These are phyloP conservation scores for Euura saliciscinereae DNA, from an alignment of 1,140 invertebrate genomes.

Conservation along the genomic window DNA sequence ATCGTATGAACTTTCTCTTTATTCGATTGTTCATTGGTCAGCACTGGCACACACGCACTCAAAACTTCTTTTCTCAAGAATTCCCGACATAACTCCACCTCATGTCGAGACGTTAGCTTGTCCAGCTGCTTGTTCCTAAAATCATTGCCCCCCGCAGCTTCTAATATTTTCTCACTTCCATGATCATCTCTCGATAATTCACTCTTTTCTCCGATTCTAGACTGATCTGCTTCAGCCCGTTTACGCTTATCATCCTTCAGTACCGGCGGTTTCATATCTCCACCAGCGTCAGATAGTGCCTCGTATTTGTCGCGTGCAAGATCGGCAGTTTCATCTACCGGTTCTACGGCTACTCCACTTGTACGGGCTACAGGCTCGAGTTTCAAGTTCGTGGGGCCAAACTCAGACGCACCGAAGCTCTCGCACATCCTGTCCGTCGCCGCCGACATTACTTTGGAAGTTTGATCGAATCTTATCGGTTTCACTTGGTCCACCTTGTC, in stretches of 20 bases:
- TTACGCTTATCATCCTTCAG: too few relatives aligned
- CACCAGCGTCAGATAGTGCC: not conserved
- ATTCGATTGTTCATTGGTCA: not conserved
- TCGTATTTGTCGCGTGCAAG: not conserved
- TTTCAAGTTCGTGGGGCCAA: too few relatives aligned
- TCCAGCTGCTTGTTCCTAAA: not conserved
- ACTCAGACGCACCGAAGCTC: too few relatives aligned
- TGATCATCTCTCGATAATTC: not conserved
- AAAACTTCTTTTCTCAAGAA: too few relatives aligned
- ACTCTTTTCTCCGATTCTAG: not conserved
- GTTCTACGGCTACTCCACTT: constrained; percentile 13
- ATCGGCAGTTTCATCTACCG: not conserved
- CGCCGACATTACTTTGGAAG: too few relatives aligned
- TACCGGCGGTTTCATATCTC: constrained; percentile 19
- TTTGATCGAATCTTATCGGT: too few relatives aligned
- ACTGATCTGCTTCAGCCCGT: not conserved
- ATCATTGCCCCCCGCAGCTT: not conserved
- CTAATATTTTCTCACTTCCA: not conserved
- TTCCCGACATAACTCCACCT: too few relatives aligned
- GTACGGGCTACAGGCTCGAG: too few relatives aligned
- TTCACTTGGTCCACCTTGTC: too few relatives aligned
- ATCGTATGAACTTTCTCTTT: constrained; percentile 19
- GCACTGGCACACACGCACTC: not conserved
- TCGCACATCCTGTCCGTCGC: too few relatives aligned
- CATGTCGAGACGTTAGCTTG: too few relatives aligned